These are phyloP conservation scores for Spodoptera exigua DNA, from an alignment of 2,888 invertebrate genomes.

Conservation along the genomic window DNA sequence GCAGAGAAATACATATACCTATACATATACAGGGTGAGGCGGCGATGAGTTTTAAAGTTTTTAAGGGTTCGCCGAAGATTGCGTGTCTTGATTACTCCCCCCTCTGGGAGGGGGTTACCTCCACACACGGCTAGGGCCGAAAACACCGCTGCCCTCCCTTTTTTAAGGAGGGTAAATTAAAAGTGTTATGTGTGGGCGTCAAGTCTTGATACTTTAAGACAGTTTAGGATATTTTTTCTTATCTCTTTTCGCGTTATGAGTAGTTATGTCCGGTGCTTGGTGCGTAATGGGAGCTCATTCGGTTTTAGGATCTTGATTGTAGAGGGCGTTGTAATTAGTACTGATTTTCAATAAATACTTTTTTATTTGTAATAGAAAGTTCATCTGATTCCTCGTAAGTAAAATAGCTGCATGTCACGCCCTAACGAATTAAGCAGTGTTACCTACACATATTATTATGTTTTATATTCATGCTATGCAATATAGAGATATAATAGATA, in stretches of 20 bases:
- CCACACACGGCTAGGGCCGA: slow-evolving; percentile 78
- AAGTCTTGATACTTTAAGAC: slow-evolving; percentile 80
- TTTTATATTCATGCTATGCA: no score
- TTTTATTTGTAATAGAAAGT: background rate
- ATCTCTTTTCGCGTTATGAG: slow-evolving; percentile 44
- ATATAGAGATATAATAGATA: no score
- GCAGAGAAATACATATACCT: slow-evolving; percentile 61
- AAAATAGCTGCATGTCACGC: no score
- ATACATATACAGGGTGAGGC: slow-evolving; percentile 70
- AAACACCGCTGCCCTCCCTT: slow-evolving; percentile 86
- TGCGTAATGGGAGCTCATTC: slow-evolving; percentile 31
- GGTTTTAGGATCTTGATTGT: slow-evolving; percentile 21
- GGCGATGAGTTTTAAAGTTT: slow-evolving; percentile 90
- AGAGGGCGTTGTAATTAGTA: slow-evolving; percentile 29
- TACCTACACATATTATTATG: no score
- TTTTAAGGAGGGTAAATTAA: slow-evolving; percentile 90
- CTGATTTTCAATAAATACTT: no score
- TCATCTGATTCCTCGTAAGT: no score
- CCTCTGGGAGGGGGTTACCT: slow-evolving; percentile 66
- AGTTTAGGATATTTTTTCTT: slow-evolving; percentile 68
- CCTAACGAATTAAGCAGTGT: no score
- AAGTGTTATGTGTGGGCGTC: slow-evolving; percentile 74
- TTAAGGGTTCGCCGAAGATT: slow-evolving; percentile 91
- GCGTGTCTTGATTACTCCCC: slow-evolving; percentile 90
- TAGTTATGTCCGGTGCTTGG: slow-evolving; percentile 20